phyloP scores from a whole-genome alignment of 2,888 invertebrate species.

The Strigamia crassipes region DNA sequence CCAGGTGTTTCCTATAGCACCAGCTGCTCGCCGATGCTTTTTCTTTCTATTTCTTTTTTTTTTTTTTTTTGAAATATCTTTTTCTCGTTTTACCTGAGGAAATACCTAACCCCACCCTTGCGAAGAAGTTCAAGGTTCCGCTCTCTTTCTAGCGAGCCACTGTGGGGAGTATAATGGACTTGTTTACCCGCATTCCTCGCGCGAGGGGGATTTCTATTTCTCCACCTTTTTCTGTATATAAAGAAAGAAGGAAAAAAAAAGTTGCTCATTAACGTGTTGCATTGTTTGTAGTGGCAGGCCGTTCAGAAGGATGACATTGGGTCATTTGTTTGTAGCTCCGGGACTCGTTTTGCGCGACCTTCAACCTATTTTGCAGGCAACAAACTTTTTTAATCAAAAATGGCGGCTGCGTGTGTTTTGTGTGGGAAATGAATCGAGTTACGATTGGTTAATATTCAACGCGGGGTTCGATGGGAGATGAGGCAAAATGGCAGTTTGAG shows the following conservation, averaged over 20 bases:
- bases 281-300: not conserved
- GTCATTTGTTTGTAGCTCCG: not conserved
- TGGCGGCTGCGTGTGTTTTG: not conserved
- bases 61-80: not conserved
- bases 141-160: slow-evolving; percentile 9
- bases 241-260: not conserved
- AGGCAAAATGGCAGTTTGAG: not conserved
- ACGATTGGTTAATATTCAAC: not conserved
- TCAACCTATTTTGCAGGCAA: not conserved
- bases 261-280: not conserved
- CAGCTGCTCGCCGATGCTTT: not conserved
- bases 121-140: slow-evolving; percentile 11
- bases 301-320: not conserved
- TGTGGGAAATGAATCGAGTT: not conserved
- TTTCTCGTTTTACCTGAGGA: not conserved
- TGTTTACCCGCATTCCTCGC: slow-evolving; percentile 3
- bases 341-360: not conserved
- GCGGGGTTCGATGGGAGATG: not conserved
- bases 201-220: not conserved
- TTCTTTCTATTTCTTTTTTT: not conserved
- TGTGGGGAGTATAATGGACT: slow-evolving; percentile 18
- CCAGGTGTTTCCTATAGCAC: not conserved
- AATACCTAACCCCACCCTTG: slow-evolving; percentile 22
- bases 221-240: not conserved
- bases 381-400: not conserved